These are phyloP conservation scores for Aldabrachelys gigantea DNA, from an alignment of 2,113 vertebrate genomes.

Conservation along the genomic window DNA sequence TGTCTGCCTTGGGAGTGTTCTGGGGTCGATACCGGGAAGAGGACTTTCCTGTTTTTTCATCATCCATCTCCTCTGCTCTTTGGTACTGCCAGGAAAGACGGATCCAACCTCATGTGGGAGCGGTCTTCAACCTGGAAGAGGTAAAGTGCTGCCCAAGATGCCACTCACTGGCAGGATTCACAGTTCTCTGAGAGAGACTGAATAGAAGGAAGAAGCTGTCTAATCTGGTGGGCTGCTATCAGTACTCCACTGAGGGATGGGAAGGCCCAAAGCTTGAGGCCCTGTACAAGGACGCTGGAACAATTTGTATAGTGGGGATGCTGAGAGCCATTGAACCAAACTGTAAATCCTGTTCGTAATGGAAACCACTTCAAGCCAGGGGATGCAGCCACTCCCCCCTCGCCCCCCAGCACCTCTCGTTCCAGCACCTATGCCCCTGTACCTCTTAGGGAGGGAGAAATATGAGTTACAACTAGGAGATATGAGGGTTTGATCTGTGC, in stretches of 20 bases:
- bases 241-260: neutral
- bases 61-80: conserved; percentile 26
- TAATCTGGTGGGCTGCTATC: neutral
- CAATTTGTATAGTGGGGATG: too few species aligned
- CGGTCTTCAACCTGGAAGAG: conserved; percentile 51
- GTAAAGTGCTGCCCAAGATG: neutral
- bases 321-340: too few species aligned
- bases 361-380: too few species aligned
- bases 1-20: conserved; percentile 33
- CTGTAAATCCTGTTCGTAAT: too few species aligned
- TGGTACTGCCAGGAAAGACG: conserved; percentile 50
- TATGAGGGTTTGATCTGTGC: neutral
- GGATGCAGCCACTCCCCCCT: too few species aligned
- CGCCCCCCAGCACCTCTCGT: too few species aligned
- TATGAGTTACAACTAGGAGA: neutral
- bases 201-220: neutral
- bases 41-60: conserved; percentile 44
- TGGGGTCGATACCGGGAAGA: neutral
- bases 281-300: neutral
- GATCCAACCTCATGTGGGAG: neutral
- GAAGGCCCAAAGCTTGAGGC: neutral
- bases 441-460: neutral
- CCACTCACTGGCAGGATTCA: neutral
- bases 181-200: too few species aligned
- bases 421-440: neutral